A percentile compares a stretch with the other conserved stretches of the same genome.
These are phyloP conservation scores for Stenichneumon culpator DNA, from an alignment of 2,888 invertebrate species.

Conservation along the genomic window DNA sequence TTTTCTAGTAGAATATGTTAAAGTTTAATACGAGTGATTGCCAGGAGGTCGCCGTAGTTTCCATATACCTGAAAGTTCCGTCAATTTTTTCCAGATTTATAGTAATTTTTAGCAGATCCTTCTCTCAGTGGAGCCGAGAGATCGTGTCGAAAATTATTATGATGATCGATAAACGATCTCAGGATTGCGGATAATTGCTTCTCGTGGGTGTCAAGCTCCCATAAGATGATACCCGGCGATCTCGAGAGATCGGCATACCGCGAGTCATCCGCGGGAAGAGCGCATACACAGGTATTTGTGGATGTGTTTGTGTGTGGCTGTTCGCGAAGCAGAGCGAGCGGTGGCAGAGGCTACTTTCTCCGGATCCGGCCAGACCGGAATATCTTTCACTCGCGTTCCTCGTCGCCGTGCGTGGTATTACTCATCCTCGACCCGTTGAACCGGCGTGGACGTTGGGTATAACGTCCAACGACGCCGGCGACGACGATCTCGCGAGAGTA, in stretches of 20 bases:
- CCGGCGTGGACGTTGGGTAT: slow-evolving; percentile 18
- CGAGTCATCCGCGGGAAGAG: slow-evolving; percentile 35
- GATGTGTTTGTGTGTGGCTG: neutral
- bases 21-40: too few species aligned
- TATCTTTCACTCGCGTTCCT: slow-evolving; percentile 73
- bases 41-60: too few species aligned
- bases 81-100: too few species aligned
- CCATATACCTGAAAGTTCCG: too few species aligned
- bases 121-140: neutral
- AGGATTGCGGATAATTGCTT: slow-evolving; percentile 36
- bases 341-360: slow-evolving; percentile 75
- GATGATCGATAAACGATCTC: slow-evolving; percentile 46
- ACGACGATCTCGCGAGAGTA: slow-evolving; percentile 41
- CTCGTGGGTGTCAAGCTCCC: slow-evolving; percentile 38
- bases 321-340: slow-evolving; percentile 29
- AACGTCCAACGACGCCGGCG: slow-evolving; percentile 2
- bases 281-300: slow-evolving; percentile 4
- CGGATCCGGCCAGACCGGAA: slow-evolving; percentile 73
- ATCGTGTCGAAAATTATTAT: slow-evolving; percentile 52
- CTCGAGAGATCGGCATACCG: slow-evolving; percentile 39
- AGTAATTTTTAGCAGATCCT: too few species aligned
- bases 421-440: slow-evolving; percentile 70
- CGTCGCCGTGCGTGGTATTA: slow-evolving; percentile 61
- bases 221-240: slow-evolving; percentile 35
- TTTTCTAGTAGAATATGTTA: too few species aligned